Percentiles rank a stretch among this genome's conserved stretches.
phyloP scores from a whole-genome alignment of 2,888 invertebrate genomes.

The Acrobasis suavella region DNA sequence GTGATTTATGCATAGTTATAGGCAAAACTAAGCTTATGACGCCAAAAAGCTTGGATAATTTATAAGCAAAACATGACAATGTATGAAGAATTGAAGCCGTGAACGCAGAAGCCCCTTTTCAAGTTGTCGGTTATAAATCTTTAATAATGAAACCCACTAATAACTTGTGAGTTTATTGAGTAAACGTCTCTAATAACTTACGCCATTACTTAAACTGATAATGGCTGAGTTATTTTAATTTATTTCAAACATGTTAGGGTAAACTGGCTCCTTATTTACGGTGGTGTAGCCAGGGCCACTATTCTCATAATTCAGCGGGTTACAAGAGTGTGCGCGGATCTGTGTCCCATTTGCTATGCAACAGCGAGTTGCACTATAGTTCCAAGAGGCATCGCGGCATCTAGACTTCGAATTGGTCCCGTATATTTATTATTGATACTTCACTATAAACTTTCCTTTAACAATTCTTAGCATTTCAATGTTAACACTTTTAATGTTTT shows the following conservation, averaged over 20 bases:
- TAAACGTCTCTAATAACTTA: constrained; percentile 31
- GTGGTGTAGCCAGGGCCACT: constrained; percentile 33
- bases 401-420: constrained; percentile 14
- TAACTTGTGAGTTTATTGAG: constrained; percentile 27
- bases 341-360: constrained; percentile 36
- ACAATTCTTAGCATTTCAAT: not conserved
- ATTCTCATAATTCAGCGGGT: constrained; percentile 43
- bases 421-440: constrained; percentile 3
- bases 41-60: no score
- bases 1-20: not conserved
- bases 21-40: no score
- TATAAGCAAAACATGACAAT: no score
- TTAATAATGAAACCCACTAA: not conserved
- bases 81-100: no score
- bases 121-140: not conserved
- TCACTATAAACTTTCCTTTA: not conserved
- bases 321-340: constrained; percentile 42
- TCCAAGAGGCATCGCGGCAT: not conserved
- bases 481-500: not conserved
- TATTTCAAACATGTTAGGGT: constrained; percentile 40
- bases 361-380: constrained; percentile 6
- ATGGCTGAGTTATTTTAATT: constrained; percentile 41
- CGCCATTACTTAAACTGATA: constrained; percentile 36
- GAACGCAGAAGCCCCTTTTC: no score
- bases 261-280: constrained; percentile 48